Evolutionary conservation across 2,113 vertebrate genomes (phyloP), one percentile per base, ranked within the genome.

Genomic region (Sitta europaea): DNA sequence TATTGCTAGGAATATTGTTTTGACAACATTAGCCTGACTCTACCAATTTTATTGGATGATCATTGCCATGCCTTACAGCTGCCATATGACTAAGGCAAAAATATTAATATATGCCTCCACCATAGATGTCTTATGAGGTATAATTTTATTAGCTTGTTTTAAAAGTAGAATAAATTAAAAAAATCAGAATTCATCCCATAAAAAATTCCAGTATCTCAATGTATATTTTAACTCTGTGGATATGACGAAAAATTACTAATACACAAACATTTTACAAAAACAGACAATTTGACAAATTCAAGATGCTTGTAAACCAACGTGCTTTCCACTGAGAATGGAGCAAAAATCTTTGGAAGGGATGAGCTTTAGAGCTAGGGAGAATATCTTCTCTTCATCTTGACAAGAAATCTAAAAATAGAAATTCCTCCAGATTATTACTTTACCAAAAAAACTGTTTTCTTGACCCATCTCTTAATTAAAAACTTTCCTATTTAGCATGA

Each of bases 371-470:
- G 71, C 14, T 80, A 88, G 16, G 33, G 16, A 94, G 29, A 90
- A 83, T 88, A 71, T 51, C 13, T 62, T 86, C 9, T 48, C 45
- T 71, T 91, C 51, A 29, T 70, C 43, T 66, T 90, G 53, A 75
- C 51, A 86, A 73, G 63, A 95, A 86, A 78, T 33, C 53, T 92
- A 75, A 95, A 92, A 88, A 45, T n/a, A 94, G 19, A 66, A 86
- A 92, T 66, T 66, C 27, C 29, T 73, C 36, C 50, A 75, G 50
- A 83, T 79, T 91, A 86, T 86, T 84, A 33, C 33, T 90, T 92
- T 24, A 63, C 16, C 27, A 75, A 88, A 58, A 5, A 50, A 88
- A 77, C n/a, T 78, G 74, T 50, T 91, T 82, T 75, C 73, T 65
- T 79, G 63, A 90, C 53, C 76, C 68, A 76, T 58, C 66, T 75